Percentiles rank a stretch among this genome's conserved stretches.
Conservation (phyloP, 2,888 invertebrate species). For the Psylliodes chrysocephalus region DNA sequence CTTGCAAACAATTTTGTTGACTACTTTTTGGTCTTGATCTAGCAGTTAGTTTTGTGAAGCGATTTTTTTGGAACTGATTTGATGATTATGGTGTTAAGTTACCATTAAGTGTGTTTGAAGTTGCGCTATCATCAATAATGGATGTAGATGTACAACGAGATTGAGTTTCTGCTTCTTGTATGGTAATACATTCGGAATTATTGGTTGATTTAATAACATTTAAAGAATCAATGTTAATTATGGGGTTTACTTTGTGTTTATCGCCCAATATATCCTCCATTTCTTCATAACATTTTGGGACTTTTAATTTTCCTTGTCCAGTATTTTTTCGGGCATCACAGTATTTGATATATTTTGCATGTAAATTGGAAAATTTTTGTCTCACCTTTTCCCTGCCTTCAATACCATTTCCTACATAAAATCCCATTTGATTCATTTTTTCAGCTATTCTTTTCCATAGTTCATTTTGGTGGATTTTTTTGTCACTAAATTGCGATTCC, state of each 20-base stretch:
- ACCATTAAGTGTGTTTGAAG: too few species aligned
- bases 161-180: constrained; percentile 5
- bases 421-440: not conserved
- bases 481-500: not conserved
- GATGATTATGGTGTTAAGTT: too few species aligned
- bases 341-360: constrained; percentile 15
- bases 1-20: constrained; percentile 15
- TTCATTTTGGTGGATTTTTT: constrained; percentile 15
- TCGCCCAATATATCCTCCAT: constrained; percentile 19
- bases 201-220: too few species aligned
- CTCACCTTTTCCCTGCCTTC: constrained; percentile 8
- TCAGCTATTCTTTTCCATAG: not conserved
- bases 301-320: constrained; percentile 16
- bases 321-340: constrained; percentile 19
- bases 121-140: too few species aligned
- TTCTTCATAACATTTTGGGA: constrained; percentile 20
- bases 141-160: not conserved
- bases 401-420: too few species aligned
- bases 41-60: not conserved
- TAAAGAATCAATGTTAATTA: constrained; percentile 24
- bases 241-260: constrained; percentile 26
- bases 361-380: constrained; percentile 7
- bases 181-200: not conserved
- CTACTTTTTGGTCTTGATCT: constrained; percentile 1
- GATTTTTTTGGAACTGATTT: too few species aligned